Conservation (phyloP, 2,888 invertebrate genomes). For the Ichneumon xanthorius region DNA sequence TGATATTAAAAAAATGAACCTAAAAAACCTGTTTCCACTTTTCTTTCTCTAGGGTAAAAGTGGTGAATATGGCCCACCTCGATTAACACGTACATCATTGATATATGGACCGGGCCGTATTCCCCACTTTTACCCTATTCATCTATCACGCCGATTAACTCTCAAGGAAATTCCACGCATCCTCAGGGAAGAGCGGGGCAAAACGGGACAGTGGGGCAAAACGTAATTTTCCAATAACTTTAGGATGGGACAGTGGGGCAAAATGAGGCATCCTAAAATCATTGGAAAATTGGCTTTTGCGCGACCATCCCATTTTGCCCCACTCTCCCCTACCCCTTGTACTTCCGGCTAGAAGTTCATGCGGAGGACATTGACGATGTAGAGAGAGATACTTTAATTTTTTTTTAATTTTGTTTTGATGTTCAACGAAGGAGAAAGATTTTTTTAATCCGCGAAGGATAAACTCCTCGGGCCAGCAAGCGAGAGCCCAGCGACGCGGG, state of each 20-base stretch:
- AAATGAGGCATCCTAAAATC: too few species aligned
- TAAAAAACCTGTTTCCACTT: neutral
- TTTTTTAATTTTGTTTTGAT: neutral
- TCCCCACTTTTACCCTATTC: too few species aligned
- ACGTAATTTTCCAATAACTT: neutral
- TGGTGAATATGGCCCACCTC: too few species aligned
- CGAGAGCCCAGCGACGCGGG: slow-evolving; percentile 64
- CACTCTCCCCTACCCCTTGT: too few species aligned
- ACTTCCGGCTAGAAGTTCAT: neutral
- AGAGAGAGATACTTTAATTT: slow-evolving; percentile 25
- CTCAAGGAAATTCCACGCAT: slow-evolving; percentile 25
- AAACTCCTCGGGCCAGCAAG: slow-evolving; percentile 32
- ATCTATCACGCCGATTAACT: slow-evolving; percentile 15
- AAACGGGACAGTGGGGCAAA: too few species aligned
- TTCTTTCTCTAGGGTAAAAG: too few species aligned
- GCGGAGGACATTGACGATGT: neutral
- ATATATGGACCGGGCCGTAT: too few species aligned
- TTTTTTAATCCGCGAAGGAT: slow-evolving; percentile 34
- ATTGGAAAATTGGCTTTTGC: too few species aligned
- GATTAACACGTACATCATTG: too few species aligned
- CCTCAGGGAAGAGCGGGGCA: neutral
- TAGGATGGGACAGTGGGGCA: neutral
- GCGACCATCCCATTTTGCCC: too few species aligned
- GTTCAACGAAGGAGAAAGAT: too few species aligned
- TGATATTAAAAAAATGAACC: neutral